These are phyloP conservation scores for Pyrocoelia pectoralis DNA, from an alignment of 2,888 invertebrate species.

Conservation along the genomic window DNA sequence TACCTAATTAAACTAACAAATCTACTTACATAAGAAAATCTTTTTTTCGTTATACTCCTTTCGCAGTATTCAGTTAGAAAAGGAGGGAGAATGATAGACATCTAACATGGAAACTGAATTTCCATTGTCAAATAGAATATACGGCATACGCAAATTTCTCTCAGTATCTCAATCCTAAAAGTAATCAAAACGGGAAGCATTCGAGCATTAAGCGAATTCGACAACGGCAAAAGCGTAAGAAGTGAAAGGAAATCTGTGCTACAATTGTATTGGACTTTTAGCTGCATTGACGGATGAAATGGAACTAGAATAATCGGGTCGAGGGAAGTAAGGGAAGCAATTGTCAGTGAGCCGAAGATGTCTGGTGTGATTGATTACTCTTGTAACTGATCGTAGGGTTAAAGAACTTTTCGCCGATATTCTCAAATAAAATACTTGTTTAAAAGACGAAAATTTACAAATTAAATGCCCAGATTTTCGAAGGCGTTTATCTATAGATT, in stretches of 20 bases:
- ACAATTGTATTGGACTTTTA: conserved; percentile 33
- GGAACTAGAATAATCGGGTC: conserved; percentile 31
- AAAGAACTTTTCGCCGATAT: conserved; percentile 22
- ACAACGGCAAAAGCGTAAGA: conserved; percentile 25
- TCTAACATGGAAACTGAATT: not conserved
- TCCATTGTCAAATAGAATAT: not conserved
- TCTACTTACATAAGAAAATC: not conserved
- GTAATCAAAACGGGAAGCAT: conserved; percentile 26
- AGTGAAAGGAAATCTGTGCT: conserved; percentile 28
- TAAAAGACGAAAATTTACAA: not conserved
- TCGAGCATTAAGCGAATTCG: conserved; percentile 29
- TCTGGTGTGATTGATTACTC: conserved; percentile 36
- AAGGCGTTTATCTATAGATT: no score
- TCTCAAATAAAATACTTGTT: conserved; percentile 2
- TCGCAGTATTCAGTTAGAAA: not conserved
- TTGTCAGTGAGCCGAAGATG: conserved; percentile 36
- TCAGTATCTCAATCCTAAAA: conserved; percentile 10
- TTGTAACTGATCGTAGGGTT: conserved; percentile 31
- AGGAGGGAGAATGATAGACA: not conserved
- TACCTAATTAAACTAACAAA: conserved; percentile 1
- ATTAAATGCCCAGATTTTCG: no score
- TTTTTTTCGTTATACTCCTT: not conserved
- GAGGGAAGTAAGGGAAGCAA: conserved; percentile 28
- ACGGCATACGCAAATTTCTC: conserved; percentile 9
- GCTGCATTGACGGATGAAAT: conserved; percentile 25